phyloP scores from a whole-genome alignment of 2,797 vertebrate species.

The Chelonia mydas region DNA sequence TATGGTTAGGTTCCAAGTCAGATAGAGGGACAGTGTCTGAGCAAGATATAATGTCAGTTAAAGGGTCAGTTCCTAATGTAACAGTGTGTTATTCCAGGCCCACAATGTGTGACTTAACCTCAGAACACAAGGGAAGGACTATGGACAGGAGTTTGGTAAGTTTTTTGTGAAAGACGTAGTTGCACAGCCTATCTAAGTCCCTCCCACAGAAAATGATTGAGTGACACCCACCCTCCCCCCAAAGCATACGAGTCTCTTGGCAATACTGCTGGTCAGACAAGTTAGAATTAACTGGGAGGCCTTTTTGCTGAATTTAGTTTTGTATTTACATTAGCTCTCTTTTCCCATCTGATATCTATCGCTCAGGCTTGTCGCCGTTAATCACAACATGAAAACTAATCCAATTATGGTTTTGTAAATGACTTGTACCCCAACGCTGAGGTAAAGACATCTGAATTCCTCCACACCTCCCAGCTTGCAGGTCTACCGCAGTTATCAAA shows the following conservation, averaged over 20 bases:
- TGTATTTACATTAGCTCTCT: background rate
- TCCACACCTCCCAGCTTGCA: background rate
- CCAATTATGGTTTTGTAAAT: background rate
- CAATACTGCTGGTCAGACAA: background rate
- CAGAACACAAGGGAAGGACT: background rate
- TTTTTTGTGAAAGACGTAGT: background rate
- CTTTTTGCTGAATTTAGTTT: background rate
- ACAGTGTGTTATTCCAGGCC: background rate
- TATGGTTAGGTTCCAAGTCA: accelerated
- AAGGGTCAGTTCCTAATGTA: background rate
- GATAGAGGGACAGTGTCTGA: too few species aligned
- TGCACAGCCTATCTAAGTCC: background rate
- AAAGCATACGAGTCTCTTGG: background rate
- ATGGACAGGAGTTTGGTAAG: background rate
- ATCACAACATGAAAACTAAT: background rate
- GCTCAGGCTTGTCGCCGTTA: background rate
- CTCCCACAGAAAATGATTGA: background rate
- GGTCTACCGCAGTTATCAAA: background rate
- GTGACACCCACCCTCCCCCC: too few species aligned
- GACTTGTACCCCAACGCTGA: background rate
- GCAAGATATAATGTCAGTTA: background rate
- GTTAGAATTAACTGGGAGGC: background rate
- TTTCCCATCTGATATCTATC: background rate
- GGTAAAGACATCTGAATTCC: background rate
- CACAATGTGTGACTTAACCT: background rate